phyloP scores from a whole-genome alignment of 2,113 vertebrate species.

The Chaetura pelagica region DNA sequence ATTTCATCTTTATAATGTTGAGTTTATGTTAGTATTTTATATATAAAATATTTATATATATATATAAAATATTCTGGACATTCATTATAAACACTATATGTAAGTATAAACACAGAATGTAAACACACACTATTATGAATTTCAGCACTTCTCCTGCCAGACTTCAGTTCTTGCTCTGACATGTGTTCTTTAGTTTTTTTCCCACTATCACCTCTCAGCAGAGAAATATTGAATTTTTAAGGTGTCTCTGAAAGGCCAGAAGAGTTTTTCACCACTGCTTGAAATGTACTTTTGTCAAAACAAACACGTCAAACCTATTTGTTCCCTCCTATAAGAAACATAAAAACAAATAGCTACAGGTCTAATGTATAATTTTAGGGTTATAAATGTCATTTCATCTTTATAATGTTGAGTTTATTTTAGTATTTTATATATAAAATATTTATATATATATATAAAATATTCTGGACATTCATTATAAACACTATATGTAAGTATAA shows the following conservation, averaged over 20 bases:
- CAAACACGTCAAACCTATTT: background rate
- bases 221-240: background rate
- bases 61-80: background rate
- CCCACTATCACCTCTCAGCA: background rate
- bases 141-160: constrained; percentile 34
- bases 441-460: too few species aligned
- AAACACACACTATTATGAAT: background rate
- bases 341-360: background rate
- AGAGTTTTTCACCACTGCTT: background rate
- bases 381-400: background rate
- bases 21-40: background rate
- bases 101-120: background rate
- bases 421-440: too few species aligned
- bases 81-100: background rate
- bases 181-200: background rate
- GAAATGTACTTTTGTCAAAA: background rate
- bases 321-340: background rate
- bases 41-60: too few species aligned
- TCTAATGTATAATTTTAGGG: background rate
- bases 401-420: background rate
- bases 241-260: background rate
- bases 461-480: background rate
- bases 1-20: background rate
- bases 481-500: background rate
- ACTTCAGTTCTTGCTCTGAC: constrained; percentile 46